Evolutionary conservation across 1,140 invertebrate genomes (phyloP).

Genomic region (Drosophila arawakana): DNA sequence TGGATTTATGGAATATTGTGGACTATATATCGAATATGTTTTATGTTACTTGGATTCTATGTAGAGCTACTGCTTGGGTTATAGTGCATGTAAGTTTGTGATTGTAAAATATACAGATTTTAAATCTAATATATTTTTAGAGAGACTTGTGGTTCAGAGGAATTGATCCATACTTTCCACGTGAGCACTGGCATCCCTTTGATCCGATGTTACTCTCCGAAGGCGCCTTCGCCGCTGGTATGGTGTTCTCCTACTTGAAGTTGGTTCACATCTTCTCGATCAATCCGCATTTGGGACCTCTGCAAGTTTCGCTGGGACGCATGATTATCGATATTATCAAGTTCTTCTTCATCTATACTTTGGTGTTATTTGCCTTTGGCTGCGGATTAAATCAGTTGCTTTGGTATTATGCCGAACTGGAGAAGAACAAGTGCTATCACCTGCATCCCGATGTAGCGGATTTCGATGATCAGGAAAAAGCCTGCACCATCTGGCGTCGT

Average conservation of each 20-base stretch:
- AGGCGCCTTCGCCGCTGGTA: slow-evolving; percentile 96
- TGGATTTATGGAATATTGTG: slow-evolving; percentile 98
- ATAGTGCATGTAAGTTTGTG: slow-evolving; percentile 89
- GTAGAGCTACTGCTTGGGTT: slow-evolving; percentile 91
- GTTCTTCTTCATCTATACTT: slow-evolving; percentile 96
- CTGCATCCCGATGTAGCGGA: slow-evolving; percentile 88
- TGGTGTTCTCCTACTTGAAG: slow-evolving; percentile 97
- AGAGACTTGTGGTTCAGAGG: slow-evolving; percentile 89
- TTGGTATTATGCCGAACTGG: slow-evolving; percentile 97
- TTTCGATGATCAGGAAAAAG: slow-evolving; percentile 91
- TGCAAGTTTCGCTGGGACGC: slow-evolving; percentile 94
- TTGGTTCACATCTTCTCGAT: slow-evolving; percentile 98
- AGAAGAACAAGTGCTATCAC: slow-evolving; percentile 93
- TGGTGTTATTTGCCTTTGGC: slow-evolving; percentile 95
- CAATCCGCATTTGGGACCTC: slow-evolving; percentile 96
- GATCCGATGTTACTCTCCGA: slow-evolving; percentile 97
- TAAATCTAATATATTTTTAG: slow-evolving; percentile 80
- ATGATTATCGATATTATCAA: slow-evolving; percentile 98
- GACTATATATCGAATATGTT: slow-evolving; percentile 98
- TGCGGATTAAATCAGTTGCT: slow-evolving; percentile 97
- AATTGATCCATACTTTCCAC: slow-evolving; percentile 91
- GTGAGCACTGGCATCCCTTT: slow-evolving; percentile 96
- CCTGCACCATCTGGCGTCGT: slow-evolving; percentile 93
- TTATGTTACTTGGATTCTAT: slow-evolving; percentile 95
- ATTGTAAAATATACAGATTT: neutral